These are phyloP conservation scores for Phoenicopterus ruber DNA, from an alignment of 2,113 vertebrate species.

Conservation along the genomic window DNA sequence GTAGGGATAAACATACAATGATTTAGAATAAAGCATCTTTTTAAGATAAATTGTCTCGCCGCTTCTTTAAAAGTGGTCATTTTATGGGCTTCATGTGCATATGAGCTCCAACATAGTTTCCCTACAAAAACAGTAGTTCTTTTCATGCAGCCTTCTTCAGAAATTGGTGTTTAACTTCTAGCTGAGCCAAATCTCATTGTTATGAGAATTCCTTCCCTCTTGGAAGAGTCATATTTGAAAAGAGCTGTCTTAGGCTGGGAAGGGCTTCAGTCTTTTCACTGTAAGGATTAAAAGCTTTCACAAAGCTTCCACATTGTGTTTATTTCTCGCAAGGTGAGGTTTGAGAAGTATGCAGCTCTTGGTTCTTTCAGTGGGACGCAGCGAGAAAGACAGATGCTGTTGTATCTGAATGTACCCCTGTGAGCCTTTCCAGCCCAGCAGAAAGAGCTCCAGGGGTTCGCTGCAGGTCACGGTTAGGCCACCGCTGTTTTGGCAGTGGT, in stretches of 20 bases:
- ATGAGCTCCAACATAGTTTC: not conserved
- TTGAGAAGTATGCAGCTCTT: not conserved
- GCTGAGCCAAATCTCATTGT: not conserved
- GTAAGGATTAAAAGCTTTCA: not conserved
- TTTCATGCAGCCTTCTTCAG: not conserved
- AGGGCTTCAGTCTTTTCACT: not conserved
- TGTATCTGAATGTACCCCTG: not conserved
- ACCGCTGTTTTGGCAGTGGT: not conserved
- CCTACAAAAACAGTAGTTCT: not conserved
- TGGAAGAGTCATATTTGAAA: not conserved
- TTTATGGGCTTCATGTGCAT: not conserved
- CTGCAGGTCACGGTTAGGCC: not conserved
- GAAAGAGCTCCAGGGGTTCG: not conserved
- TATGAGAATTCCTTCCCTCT: not conserved
- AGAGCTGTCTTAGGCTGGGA: not conserved
- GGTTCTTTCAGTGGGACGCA: not conserved
- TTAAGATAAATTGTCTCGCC: not conserved
- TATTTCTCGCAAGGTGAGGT: not conserved
- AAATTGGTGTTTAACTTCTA: not conserved
- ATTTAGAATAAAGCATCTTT: not conserved
- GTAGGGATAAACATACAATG: not conserved
- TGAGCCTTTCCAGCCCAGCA: not conserved
- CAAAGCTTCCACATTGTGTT: not conserved
- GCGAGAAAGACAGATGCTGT: not conserved
- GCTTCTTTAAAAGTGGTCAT: not conserved